Evolutionary conservation across 1,140 invertebrate species (phyloP), one percentile per base, ranked within the genome.

Genomic region (Neocloeon triangulifer): DNA sequence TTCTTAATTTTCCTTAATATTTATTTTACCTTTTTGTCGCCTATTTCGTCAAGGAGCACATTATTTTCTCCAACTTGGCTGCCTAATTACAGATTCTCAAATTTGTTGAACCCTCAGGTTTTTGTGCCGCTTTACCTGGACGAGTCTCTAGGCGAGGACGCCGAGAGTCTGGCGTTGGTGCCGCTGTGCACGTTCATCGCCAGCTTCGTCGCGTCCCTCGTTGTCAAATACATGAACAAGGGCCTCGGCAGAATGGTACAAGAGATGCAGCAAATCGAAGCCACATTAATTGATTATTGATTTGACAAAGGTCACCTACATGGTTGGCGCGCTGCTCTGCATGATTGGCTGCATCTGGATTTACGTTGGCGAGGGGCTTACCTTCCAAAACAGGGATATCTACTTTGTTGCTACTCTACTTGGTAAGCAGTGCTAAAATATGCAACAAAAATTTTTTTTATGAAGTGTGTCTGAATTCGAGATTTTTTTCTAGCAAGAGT

Each of bases 41-140:
- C n/a, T n/a, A n/a, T n/a, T n/a, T n/a, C n/a, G n/a, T n/a, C n/a
- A n/a, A n/a, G n/a, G n/a, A n/a, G n/a, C n/a, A n/a, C n/a, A n/a
- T n/a, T n/a, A n/a, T n/a, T n/a, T n/a, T n/a, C n/a, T n/a, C n/a
- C n/a, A n/a, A n/a, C n/a, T n/a, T n/a, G n/a, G n/a, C n/a, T n/a
- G n/a, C n/a, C n/a, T n/a, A n/a, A n/a, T n/a, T n/a, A n/a, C n/a
- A n/a, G n/a, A n/a, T n/a, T n/a, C n/a, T n/a, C n/a, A n/a, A n/a
- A n/a, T n/a, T n/a, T n/a, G n/a, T n/a, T n/a, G n/a, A n/a, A n/a
- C n/a, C n/a, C n/a, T n/a, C n/a, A n/a, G n/a, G 72, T 85, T 3
- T 91, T 88, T 44, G 66, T 88, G 27, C 80, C 82, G 4, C 54
- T 88, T 38, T 91, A 82, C 52, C 61, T 88, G 25, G 75, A 80